phyloP scores from a whole-genome alignment of 2,113 vertebrate genomes.

The Uropsilus gracilis region DNA sequence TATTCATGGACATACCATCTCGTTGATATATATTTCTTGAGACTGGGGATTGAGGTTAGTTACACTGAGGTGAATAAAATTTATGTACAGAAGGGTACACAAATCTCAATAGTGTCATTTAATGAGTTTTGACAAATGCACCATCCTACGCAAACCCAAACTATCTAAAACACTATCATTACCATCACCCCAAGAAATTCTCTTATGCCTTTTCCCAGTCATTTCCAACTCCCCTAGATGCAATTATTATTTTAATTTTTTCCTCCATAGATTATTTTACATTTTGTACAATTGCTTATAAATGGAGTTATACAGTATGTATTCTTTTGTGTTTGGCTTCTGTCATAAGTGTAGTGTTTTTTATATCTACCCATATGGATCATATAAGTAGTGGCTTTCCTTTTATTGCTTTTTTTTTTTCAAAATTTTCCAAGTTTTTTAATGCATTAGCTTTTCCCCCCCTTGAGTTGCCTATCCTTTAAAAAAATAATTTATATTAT shows the following conservation, averaged over 20 bases:
- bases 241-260: not conserved
- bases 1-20: not conserved
- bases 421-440: too few species aligned
- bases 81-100: not conserved
- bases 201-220: not conserved
- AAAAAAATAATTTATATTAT: too few species aligned
- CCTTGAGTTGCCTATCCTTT: too few species aligned
- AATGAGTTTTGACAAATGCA: conserved; percentile 14
- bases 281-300: conserved; percentile 2
- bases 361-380: not conserved
- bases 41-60: not conserved
- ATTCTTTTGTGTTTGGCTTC: conserved; percentile 29
- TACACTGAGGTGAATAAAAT: not conserved
- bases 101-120: not conserved
- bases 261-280: not conserved
- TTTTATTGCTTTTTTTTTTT: conserved; percentile 45
- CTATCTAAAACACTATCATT: not conserved
- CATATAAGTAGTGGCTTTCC: not conserved
- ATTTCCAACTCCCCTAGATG: not conserved
- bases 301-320: not conserved
- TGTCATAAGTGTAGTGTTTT: conserved; percentile 3
- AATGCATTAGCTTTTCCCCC: too few species aligned
- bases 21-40: conserved; percentile 9
- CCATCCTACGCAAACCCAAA: not conserved
- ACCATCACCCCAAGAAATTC: conserved; percentile 1